Evolutionary conservation across 2,888 invertebrate species (phyloP), one percentile per base, ranked within the genome.

Genomic region (Polydrusus pterygomalis): DNA sequence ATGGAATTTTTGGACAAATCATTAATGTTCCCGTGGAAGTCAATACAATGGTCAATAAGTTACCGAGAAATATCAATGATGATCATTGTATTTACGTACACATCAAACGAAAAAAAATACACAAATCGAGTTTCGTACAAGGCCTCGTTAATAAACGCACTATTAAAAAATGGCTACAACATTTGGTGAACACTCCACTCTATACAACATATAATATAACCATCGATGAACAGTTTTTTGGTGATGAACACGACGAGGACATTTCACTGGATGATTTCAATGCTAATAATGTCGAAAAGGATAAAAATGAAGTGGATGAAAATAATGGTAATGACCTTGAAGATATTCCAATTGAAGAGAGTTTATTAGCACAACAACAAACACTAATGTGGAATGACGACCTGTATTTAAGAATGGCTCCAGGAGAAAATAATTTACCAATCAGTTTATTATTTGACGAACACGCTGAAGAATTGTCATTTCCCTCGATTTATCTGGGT

Each of bases 181-280:
- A 54, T 18, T 17, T 54, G 5, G 3, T 15, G 18, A 54, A 54
- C 18, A 54, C 20, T 2, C 62, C 62, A 62, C 30, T 62, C 30
- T 62, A 38, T 30, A 25, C 5, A 25, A 62, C 20, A 62, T 62
- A 62, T 62, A n/a, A 40, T 62, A 25, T 62, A 62, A 62, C 20
- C 20, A 62, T 62, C 30, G 62, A 62, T 30, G 20, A 15, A n/a
- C n/a, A 18, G 5, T 54, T 54, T 18, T 17, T 54, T 3, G 15
- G 18, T 2, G 3, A 17, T 6, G 30, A 58, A 17, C 20, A 62
- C 20, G 2, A 2, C n/a, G 18, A 25, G 3, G 5, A 20, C 43
- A 25, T 60, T 60, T 58, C n/a, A n/a, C n/a, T n/a, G n/a, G n/a
- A n/a, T n/a, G n/a, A n/a, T n/a, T n/a, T n/a, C n/a, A n/a, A n/a